Conservation (phyloP, 2,113 vertebrate genomes). For the Asarcornis scutulata region DNA sequence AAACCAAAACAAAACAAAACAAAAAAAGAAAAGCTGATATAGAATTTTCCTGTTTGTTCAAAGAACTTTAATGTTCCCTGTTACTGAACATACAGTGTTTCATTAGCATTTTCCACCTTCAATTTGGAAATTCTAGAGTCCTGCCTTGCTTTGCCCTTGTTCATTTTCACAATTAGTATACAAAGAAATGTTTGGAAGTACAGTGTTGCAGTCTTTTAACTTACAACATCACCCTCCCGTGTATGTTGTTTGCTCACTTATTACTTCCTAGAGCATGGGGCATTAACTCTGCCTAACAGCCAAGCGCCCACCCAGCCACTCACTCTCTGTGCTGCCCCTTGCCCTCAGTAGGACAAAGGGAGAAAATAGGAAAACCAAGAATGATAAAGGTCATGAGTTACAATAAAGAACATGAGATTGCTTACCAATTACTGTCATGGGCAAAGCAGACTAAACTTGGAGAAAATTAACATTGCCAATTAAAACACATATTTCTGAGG, state of each 20-base stretch:
- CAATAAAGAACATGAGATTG: too few relatives aligned
- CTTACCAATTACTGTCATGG: too few relatives aligned
- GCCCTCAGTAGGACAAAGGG: not conserved
- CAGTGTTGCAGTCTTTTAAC: not conserved
- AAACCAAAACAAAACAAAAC: rapidly evolving
- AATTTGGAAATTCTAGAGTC: not conserved
- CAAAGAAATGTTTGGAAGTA: not conserved
- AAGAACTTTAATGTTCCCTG: not conserved
- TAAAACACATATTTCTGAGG: too few relatives aligned
- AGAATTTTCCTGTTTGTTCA: not conserved
- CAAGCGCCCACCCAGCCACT: not conserved
- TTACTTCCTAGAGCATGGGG: not conserved
- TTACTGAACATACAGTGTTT: not conserved
- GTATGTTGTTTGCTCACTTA: not conserved
- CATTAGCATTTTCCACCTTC: not conserved
- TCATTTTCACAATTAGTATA: not conserved
- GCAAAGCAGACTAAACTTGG: too few relatives aligned
- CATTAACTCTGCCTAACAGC: not conserved
- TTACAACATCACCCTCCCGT: not conserved
- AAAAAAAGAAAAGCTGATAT: not conserved
- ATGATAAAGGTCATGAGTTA: too few relatives aligned
- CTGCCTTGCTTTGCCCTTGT: not conserved
- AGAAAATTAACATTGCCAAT: too few relatives aligned
- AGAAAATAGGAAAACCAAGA: not conserved
- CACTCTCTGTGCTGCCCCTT: too few relatives aligned